Conservation (phyloP, 2,888 invertebrate species). For the Liposcelis brunnea region DNA sequence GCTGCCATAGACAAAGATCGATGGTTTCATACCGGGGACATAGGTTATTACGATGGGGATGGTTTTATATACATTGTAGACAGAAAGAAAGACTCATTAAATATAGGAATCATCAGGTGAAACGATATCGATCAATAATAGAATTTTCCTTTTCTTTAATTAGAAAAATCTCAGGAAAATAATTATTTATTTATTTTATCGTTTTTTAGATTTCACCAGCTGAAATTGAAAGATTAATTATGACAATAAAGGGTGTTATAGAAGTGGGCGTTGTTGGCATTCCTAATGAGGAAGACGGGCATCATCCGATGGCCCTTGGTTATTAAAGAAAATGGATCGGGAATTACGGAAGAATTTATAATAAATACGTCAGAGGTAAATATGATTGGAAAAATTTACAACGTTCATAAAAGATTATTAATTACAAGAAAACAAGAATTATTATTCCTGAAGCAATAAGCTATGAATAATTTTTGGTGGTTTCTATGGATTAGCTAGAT, state of each 20-base stretch:
- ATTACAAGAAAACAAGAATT: too few species aligned
- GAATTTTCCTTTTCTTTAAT: too few species aligned
- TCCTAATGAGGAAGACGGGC: neutral
- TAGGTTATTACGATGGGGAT: neutral
- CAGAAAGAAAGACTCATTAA: neutral
- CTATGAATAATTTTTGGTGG: too few species aligned
- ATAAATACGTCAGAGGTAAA: neutral
- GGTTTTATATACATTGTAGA: neutral
- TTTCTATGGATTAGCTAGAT: too few species aligned
- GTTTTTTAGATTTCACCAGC: constrained; percentile 1
- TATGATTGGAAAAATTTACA: neutral
- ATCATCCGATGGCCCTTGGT: constrained; percentile 5
- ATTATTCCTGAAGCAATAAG: too few species aligned
- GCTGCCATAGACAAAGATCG: neutral
- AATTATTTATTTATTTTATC: too few species aligned
- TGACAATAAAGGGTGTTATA: neutral
- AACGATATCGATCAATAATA: neutral
- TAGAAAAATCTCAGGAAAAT: too few species aligned
- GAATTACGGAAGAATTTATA: neutral
- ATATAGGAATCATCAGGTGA: neutral
- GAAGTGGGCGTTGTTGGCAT: neutral
- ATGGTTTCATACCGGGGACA: constrained; percentile 1
- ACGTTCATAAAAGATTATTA: too few species aligned
- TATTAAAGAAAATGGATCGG: neutral
- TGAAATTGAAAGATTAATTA: neutral